phyloP scores from a whole-genome alignment of 92 coral and sea anemone genomes.

The Hydrozoanthus gracilis region DNA sequence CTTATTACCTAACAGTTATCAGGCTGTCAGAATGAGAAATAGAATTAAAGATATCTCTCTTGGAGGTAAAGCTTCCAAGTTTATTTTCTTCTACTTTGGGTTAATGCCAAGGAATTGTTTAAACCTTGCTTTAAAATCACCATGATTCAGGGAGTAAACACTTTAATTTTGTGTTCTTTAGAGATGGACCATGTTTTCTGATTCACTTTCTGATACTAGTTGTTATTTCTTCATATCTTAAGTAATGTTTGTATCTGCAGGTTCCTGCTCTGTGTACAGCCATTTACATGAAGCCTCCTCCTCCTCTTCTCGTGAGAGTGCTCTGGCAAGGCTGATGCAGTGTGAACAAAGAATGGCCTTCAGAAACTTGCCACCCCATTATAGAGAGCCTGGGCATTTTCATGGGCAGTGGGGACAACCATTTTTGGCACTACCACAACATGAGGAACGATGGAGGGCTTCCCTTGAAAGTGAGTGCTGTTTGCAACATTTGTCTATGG shows the following conservation, averaged over 20 bases:
- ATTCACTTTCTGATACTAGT: not conserved
- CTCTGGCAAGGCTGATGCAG: conserved; percentile 90
- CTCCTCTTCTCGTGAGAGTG: conserved; percentile 78
- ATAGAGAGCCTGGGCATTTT: conserved; percentile 65
- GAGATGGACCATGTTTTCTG: too few relatives aligned
- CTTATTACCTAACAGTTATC: too few relatives aligned
- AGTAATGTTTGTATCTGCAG: not conserved
- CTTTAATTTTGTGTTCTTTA: too few relatives aligned
- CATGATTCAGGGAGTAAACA: too few relatives aligned
- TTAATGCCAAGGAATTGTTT: too few relatives aligned
- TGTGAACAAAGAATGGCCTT: conserved; percentile 87
- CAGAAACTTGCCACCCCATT: conserved; percentile 62
- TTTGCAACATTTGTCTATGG: too few relatives aligned
- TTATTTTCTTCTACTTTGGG: too few relatives aligned
- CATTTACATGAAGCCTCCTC: conserved; percentile 49
- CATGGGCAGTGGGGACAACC: conserved; percentile 77
- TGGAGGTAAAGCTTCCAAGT: too few relatives aligned
- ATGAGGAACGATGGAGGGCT: conserved; percentile 79
- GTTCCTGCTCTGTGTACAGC: conserved; percentile 31
- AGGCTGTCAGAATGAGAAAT: too few relatives aligned
- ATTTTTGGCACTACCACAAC: conserved; percentile 71
- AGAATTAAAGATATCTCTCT: too few relatives aligned
- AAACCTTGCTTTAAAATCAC: too few relatives aligned
- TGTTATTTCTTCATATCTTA: too few relatives aligned
- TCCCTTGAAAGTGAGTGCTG: conserved; percentile 13